Base-by-base conservation (phyloP, 2,797 vertebrate species). In the Anguilla megastoma region DNA sequence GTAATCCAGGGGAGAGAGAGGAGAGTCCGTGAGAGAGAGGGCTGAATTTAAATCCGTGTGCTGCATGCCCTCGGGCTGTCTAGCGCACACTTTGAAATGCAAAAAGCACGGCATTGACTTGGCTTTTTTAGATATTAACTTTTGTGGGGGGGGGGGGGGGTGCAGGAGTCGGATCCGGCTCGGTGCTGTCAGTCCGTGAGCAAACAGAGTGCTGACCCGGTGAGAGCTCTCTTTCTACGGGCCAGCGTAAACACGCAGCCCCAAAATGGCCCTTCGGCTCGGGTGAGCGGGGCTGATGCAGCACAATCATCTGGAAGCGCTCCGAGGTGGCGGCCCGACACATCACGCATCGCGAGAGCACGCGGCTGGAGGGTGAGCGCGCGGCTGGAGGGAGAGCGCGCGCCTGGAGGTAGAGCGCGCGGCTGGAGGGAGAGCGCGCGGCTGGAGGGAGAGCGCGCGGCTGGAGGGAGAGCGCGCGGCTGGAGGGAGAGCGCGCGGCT, bases 41-140 rank as follows among this genome's bases (percentile, higher is more conserved):
- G 69, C 80, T 86, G 87, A 88, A 41, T 87, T 84, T 54, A 87
- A 87, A 87, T 84, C 27, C 54, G 60, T 54, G 80, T 33, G 45
- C 58, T 84, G 87, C 10, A 33, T 69, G 41, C 87, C 86, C 89
- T 7, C 50, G 48, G 60, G 82, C 85, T 85, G 56, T 71, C 84
- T 88, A 87, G 76, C 76, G 87, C 86, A 8, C 60, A 87, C 92
- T 92, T 94, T 91, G 84, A 93, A 93, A 95, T 93, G 92, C 93
- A 92, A 89, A 91, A 89, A 86, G 91, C 76, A 41, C 92, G 30
- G 12, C 71, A 85, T 88, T 90, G 92, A 93, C 93, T 91, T 91
- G 88, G 89, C 91, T 89, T 93, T 79, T 94, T 93, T 91, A 92
- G 91, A 94, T 89, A 91, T 88, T 89, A 92, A 92, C 90, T 92